Evolutionary conservation across 1,140 invertebrate genomes (phyloP).

Genomic region (Caerostris extrusa): DNA sequence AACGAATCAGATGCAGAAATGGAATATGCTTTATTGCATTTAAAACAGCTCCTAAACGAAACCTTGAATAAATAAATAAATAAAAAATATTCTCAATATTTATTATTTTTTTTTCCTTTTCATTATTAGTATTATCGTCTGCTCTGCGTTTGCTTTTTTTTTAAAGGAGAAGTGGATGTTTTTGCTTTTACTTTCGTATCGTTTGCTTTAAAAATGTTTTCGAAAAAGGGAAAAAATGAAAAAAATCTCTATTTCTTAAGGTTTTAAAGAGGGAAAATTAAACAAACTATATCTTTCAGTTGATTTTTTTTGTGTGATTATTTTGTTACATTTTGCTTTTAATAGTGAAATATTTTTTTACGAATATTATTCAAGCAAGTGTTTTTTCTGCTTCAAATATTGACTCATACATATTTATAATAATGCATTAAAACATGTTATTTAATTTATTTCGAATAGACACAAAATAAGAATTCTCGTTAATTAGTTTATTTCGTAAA

Average conservation of each 20-base stretch:
- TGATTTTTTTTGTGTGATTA: background rate
- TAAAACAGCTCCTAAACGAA: background rate
- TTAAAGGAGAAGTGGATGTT: background rate
- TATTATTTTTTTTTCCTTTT: too few relatives aligned
- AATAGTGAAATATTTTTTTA: too few relatives aligned
- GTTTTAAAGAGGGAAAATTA: background rate
- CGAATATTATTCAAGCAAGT: too few relatives aligned
- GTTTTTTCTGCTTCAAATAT: too few relatives aligned
- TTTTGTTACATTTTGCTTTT: too few relatives aligned
- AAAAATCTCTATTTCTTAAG: background rate
- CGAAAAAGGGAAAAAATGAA: background rate
- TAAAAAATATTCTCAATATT: background rate
- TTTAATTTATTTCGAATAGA: too few relatives aligned
- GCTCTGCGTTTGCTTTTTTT: background rate
- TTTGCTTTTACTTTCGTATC: background rate
- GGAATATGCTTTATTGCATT: background rate
- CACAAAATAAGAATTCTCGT: too few relatives aligned
- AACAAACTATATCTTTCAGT: background rate
- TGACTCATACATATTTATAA: too few relatives aligned
- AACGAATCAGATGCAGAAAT: background rate
- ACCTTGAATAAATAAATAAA: constrained; percentile 20
- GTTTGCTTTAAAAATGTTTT: background rate
- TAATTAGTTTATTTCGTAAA: too few relatives aligned
- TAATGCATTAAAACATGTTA: too few relatives aligned
- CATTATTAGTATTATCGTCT: background rate